Base-by-base conservation (phyloP, 2,888 invertebrate species). In the Stenoptilia bipunctidactyla region DNA sequence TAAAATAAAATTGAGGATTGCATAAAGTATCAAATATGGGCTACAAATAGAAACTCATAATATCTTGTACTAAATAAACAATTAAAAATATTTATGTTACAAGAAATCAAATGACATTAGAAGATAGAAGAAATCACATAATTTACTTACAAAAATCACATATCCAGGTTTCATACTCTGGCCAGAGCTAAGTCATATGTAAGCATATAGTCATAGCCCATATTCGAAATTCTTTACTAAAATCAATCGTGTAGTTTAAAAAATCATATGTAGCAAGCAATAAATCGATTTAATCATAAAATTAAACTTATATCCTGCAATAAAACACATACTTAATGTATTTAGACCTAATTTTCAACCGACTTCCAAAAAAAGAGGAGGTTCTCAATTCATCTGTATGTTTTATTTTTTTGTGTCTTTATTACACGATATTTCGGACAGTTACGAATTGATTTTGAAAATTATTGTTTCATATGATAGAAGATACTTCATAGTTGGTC, bases 141-240 rank as follows among this genome's bases (percentile, higher is more conserved):
- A 43, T 34, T 42, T 41, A 47, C 15, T 41, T 45, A 30, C 41
- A 44, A 42, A 44, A 45, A n/a, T 48, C 48, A 43, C 46, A 48
- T n/a, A 48, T 48, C 46, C 46, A 48, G 20, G 42, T 38, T 36
- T 46, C 40, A 40, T 41, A 44, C 34, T 48, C 46, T 44, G 48
- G 36, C 13, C 48, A 13, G 34, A 14, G 13, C 9, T 34, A 34
- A 3, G 4, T 14, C 34, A 34, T 34, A 34, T 12, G 13, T 34
- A 34, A 13, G 13, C 4, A 13, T 14, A 3, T 9, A 14, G 13
- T 20, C 6, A 5, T 13, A 12, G 34, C 13, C 34, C 34, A 34
- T 34, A 34, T 34, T 34, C 13, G 14, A 13, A 34, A 12, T 34
- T 34, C 14, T 13, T 8, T 2, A 34, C 34, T 4, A 14, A 8